A percentile compares a stretch with the other conserved stretches of the same genome.
Conservation (phyloP, 2,797 vertebrate genomes). For the Enteromius mattozi region DNA sequence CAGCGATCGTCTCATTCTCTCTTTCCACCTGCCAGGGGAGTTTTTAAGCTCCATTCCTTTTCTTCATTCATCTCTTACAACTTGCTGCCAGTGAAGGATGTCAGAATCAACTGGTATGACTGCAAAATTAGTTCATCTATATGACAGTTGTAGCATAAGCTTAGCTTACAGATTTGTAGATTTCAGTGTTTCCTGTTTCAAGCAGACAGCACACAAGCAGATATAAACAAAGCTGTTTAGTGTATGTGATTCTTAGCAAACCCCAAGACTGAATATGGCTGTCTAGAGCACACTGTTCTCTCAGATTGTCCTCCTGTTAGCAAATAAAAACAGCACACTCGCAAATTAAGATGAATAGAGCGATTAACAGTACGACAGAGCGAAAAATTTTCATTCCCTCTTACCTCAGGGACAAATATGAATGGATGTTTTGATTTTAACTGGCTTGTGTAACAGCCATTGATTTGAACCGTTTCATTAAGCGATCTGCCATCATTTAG, state of each 20-base stretch:
- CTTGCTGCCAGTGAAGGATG: slow-evolving; percentile 49
- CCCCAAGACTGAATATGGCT: neutral
- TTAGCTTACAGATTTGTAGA: neutral
- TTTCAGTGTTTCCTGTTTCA: slow-evolving; percentile 11
- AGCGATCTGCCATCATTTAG: slow-evolving; percentile 32
- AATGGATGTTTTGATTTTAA: slow-evolving; percentile 48
- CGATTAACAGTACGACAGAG: slow-evolving; percentile 12
- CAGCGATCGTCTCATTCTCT: slow-evolving; percentile 47
- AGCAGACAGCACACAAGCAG: neutral
- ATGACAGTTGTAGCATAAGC: too few relatives aligned
- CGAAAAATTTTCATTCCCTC: slow-evolving; percentile 34
- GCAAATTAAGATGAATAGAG: slow-evolving; percentile 45
- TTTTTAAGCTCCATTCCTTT: slow-evolving; percentile 47
- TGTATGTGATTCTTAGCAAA: neutral
- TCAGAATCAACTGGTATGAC: slow-evolving; percentile 45
- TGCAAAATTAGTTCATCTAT: neutral
- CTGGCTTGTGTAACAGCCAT: slow-evolving; percentile 41
- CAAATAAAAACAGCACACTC: slow-evolving; percentile 33
- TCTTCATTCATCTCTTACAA: slow-evolving; percentile 29
- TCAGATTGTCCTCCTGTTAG: slow-evolving; percentile 5
- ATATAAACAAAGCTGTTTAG: slow-evolving; percentile 14
- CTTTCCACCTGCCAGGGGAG: slow-evolving; percentile 40
- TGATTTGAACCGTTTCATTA: slow-evolving; percentile 48
- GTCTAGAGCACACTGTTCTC: slow-evolving; percentile 18
- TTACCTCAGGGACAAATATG: slow-evolving; percentile 46